Percentiles rank a stretch among this genome's conserved stretches.
Evolutionary conservation across 1,140 invertebrate genomes (phyloP).

Genomic region (Nilaparvata lugens): DNA sequence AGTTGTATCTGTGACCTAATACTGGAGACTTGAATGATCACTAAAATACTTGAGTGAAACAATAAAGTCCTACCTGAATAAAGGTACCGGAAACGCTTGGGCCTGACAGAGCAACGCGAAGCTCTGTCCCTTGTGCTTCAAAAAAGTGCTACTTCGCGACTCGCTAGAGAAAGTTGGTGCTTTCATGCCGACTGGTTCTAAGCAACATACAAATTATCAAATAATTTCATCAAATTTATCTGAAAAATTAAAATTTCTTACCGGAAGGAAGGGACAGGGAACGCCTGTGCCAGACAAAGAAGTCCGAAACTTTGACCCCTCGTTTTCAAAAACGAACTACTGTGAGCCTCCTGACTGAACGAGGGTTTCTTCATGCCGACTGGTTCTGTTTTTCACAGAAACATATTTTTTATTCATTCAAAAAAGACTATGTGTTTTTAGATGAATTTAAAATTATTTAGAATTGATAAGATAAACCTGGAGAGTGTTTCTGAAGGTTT

Average conservation of each 20-base stretch:
- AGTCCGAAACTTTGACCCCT: constrained; percentile 36
- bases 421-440: too few species aligned
- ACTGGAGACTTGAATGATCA: too few species aligned
- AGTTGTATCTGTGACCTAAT: too few species aligned
- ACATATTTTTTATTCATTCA: too few species aligned
- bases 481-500: too few species aligned
- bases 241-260: constrained; percentile 7
- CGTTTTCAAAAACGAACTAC: constrained; percentile 48
- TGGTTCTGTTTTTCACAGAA: constrained; percentile 26
- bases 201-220: background rate
- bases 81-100: constrained; percentile 57
- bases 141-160: constrained; percentile 33
- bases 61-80: constrained; percentile 52
- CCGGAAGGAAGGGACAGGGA: constrained; percentile 38
- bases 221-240: background rate
- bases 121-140: constrained; percentile 38
- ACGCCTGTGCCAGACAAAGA: constrained; percentile 58
- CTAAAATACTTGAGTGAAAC: too few species aligned
- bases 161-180: constrained; percentile 49
- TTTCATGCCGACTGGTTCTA: constrained; percentile 56
- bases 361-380: constrained; percentile 33
- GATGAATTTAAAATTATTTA: too few species aligned
- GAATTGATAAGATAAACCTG: too few species aligned
- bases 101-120: constrained; percentile 54
- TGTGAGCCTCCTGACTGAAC: constrained; percentile 44